phyloP scores from a whole-genome alignment of 2,888 invertebrate genomes.

The Drosophila lacicola region DNA sequence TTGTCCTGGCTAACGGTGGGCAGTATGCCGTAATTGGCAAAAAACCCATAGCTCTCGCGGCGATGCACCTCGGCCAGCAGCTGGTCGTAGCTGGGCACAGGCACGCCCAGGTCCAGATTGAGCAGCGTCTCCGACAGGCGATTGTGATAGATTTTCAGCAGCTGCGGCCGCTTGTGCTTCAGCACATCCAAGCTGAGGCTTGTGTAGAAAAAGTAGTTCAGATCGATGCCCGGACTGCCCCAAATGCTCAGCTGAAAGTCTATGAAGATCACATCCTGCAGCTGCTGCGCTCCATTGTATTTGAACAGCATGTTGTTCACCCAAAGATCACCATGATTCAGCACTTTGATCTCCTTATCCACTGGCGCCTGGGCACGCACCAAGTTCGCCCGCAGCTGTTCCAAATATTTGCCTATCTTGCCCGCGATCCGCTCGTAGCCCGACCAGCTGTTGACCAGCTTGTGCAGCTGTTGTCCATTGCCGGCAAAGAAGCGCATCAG shows the following conservation, averaged over 20 bases:
- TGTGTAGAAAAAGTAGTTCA: conserved; percentile 84
- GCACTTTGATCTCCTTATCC: conserved; percentile 81
- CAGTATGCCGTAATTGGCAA: conserved; percentile 74
- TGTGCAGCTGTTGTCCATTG: conserved; percentile 66
- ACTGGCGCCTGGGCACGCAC: conserved; percentile 65
- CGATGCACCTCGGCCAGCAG: conserved; percentile 70
- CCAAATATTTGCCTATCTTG: conserved; percentile 74
- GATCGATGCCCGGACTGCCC: conserved; percentile 83
- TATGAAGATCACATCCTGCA: conserved; percentile 72
- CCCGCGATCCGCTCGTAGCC: conserved; percentile 84
- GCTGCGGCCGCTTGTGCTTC: conserved; percentile 66
- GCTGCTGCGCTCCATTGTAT: conserved; percentile 65
- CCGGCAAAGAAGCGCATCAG: conserved; percentile 64
- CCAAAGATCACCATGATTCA: conserved; percentile 87
- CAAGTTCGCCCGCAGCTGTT: conserved; percentile 62
- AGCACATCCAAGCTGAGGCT: conserved; percentile 78
- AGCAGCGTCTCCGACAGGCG: conserved; percentile 66
- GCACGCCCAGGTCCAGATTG: conserved; percentile 45
- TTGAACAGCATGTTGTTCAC: conserved; percentile 86
- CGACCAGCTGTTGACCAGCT: conserved; percentile 83
- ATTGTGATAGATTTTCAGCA: conserved; percentile 76
- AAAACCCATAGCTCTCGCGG: conserved; percentile 78
- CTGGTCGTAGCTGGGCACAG: conserved; percentile 74
- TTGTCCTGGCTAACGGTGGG: conserved; percentile 80
- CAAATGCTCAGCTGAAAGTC: conserved; percentile 83